Evolutionary conservation across 2,113 vertebrate species (phyloP).

Genomic region (Telmatochromis sp.): DNA sequence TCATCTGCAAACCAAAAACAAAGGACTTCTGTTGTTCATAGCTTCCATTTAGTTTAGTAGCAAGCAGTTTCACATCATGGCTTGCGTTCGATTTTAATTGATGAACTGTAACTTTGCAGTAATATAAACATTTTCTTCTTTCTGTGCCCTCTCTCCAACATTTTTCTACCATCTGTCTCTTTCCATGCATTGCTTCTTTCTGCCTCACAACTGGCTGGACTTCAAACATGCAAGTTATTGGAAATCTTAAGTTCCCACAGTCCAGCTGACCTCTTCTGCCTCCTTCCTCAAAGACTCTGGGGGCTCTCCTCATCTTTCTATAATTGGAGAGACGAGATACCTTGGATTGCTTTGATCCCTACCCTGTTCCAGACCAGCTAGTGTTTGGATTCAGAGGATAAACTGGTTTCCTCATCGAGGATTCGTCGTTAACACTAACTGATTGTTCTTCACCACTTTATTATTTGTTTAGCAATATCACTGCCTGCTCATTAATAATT

Average conservation of each 20-base stretch:
- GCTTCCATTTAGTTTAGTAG: background rate
- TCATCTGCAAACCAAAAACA: background rate
- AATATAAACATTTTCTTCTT: background rate
- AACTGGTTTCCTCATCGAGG: background rate
- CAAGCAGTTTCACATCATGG: background rate
- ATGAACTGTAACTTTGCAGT: background rate
- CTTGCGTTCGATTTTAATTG: background rate
- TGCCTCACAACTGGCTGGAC: conserved; percentile 17
- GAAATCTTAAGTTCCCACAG: conserved; percentile 60
- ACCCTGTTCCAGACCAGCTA: conserved; percentile 6
- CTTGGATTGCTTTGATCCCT: conserved; percentile 46
- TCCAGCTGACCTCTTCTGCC: conserved; percentile 46
- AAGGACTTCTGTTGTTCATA: background rate
- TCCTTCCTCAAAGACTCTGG: conserved; percentile 32
- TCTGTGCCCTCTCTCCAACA: background rate
- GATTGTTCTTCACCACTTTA: background rate
- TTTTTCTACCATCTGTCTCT: background rate
- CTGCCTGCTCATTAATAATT: background rate
- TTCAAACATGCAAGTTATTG: conserved; percentile 55
- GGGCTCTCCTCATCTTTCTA: conserved; percentile 35
- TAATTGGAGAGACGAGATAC: conserved; percentile 61
- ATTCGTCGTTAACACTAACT: background rate
- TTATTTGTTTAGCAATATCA: background rate
- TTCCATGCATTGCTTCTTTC: background rate
- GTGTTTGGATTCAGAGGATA: background rate